Percentiles rank a stretch among this genome's conserved stretches.
Conservation (phyloP, 2,888 invertebrate species). For the Drosophila villosipedis region DNA sequence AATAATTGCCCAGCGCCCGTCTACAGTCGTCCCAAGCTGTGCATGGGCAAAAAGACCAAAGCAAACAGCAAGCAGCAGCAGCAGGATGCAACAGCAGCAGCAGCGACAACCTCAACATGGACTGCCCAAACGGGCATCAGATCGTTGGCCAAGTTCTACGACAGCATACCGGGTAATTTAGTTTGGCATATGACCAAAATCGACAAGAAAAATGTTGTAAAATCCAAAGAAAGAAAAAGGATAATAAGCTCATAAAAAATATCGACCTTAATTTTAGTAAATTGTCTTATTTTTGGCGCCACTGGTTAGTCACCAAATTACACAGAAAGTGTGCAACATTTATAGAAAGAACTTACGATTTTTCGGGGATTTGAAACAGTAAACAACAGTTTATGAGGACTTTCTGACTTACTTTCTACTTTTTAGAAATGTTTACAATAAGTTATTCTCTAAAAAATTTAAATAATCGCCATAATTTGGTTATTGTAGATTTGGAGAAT, state of each 20-base stretch:
- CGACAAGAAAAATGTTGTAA: no score
- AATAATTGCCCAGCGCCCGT: constrained; percentile 90
- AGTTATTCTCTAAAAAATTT: not conserved
- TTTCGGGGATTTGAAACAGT: no score
- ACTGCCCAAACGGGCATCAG: constrained; percentile 85
- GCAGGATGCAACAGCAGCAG: constrained; percentile 20
- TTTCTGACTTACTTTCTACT: no score
- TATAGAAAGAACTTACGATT: not conserved
- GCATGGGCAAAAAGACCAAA: constrained; percentile 70
- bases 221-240: not conserved
- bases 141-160: constrained; percentile 90
- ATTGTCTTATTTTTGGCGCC: not conserved
- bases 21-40: constrained; percentile 87
- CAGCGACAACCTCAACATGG: constrained; percentile 43
- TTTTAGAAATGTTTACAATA: no score
- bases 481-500: not conserved
- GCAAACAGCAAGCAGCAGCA: constrained; percentile 20
- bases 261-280: not conserved
- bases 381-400: no score
- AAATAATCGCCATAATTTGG: not conserved
- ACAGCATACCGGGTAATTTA: constrained; percentile 88
- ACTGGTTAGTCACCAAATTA: not conserved
- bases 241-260: not conserved
- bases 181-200: no score
- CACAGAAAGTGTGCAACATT: not conserved